Evolutionary conservation across 2,113 vertebrate species (phyloP).

Genomic region (Tragulus kanchil): DNA sequence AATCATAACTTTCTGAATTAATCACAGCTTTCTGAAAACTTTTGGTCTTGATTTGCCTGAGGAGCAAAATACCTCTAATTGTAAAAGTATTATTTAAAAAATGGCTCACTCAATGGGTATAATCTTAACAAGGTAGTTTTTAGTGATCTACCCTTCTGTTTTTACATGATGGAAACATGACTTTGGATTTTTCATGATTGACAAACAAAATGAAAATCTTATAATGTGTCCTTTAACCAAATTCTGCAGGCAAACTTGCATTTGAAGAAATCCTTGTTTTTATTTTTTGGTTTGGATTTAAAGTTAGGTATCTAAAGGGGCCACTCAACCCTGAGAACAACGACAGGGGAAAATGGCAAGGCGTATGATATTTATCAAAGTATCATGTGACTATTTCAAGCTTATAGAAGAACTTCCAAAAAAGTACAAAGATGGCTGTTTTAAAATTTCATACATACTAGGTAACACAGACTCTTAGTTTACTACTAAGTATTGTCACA

Average conservation of each 20-base stretch:
- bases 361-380: background rate
- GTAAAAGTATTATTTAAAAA: slow-evolving; percentile 25
- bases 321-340: slow-evolving; percentile 48
- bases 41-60: slow-evolving; percentile 51
- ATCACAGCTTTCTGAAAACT: background rate
- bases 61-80: slow-evolving; percentile 6
- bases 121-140: background rate
- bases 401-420: slow-evolving; percentile 69
- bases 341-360: slow-evolving; percentile 23
- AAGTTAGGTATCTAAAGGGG: slow-evolving; percentile 41
- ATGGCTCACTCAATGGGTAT: background rate
- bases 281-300: slow-evolving; percentile 66
- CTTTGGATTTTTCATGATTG: background rate
- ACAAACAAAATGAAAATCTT: background rate
- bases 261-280: slow-evolving; percentile 64
- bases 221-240: background rate
- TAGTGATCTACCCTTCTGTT: background rate
- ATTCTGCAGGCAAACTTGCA: slow-evolving; percentile 64
- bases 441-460: slow-evolving; percentile 67
- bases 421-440: slow-evolving; percentile 76
- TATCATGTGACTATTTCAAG: slow-evolving; percentile 46
- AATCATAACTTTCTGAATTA: slow-evolving; percentile 1
- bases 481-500: slow-evolving; percentile 18
- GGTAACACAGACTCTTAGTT: slow-evolving; percentile 33
- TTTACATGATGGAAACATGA: background rate